Conservation (phyloP, 2,888 invertebrate species). For the Anthophora plumipes region DNA sequence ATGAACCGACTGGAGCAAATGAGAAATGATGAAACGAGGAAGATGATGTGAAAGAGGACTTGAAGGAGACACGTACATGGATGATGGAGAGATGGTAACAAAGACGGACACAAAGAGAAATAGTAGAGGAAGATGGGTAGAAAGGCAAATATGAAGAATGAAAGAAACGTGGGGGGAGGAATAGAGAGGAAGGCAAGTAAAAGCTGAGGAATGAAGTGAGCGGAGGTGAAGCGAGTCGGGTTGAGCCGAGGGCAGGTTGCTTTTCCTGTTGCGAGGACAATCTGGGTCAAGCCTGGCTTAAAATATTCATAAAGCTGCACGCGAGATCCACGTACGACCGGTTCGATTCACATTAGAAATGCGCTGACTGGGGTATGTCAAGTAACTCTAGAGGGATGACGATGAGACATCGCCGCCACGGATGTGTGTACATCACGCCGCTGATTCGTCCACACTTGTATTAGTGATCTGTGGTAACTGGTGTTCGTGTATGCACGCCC, state of each 20-base stretch:
- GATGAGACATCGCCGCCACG: conserved; percentile 48
- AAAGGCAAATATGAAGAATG: conserved; percentile 24
- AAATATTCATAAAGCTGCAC: conserved; percentile 82
- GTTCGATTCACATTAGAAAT: conserved; percentile 82
- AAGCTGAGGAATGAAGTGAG: conserved; percentile 44
- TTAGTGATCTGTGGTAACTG: conserved; percentile 41
- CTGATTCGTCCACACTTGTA: conserved; percentile 50
- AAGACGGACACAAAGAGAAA: neutral
- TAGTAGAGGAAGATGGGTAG: neutral
- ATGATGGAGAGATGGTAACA: conserved; percentile 1
- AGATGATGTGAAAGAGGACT: neutral
- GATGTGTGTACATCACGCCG: neutral
- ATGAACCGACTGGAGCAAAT: conserved; percentile 11
- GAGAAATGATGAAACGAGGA: conserved; percentile 13
- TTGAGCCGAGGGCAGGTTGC: conserved; percentile 60
- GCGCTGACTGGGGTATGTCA: conserved; percentile 78
- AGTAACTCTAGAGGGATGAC: conserved; percentile 74
- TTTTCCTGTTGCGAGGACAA: conserved; percentile 79
- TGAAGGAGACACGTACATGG: neutral
- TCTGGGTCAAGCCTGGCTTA: conserved; percentile 82
- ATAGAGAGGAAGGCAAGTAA: conserved; percentile 11
- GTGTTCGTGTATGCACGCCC: conserved; percentile 49
- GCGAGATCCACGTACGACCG: conserved; percentile 77
- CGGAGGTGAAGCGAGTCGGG: conserved; percentile 14
- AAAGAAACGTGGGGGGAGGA: conserved; percentile 1